phyloP scores from a whole-genome alignment of 1,140 invertebrate genomes.

The Pantala flavescens region DNA sequence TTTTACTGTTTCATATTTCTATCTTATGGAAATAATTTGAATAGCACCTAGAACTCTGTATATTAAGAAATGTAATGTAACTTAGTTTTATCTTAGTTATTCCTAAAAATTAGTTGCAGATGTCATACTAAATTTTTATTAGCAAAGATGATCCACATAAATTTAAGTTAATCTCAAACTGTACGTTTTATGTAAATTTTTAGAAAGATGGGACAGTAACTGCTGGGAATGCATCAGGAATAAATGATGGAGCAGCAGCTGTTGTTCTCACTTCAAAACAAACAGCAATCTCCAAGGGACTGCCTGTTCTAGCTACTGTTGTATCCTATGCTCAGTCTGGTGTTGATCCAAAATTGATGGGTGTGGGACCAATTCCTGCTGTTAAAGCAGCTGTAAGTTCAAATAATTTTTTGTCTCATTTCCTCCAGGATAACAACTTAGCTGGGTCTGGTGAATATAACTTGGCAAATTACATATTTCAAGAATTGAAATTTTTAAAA shows the following conservation, averaged over 20 bases:
- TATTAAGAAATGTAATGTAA: too few species aligned
- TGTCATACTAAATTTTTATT: too few species aligned
- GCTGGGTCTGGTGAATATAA: not conserved
- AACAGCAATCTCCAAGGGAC: constrained; percentile 38
- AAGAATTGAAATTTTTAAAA: not conserved
- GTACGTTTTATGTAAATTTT: not conserved
- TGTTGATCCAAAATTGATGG: constrained; percentile 65
- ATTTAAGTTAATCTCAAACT: too few species aligned
- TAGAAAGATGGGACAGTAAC: constrained; percentile 55
- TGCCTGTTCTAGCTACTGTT: constrained; percentile 51
- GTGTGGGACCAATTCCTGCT: constrained; percentile 60
- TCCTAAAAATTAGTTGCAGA: too few species aligned
- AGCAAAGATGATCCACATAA: too few species aligned
- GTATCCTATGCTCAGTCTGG: constrained; percentile 54
- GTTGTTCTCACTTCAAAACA: constrained; percentile 55
- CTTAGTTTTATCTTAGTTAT: too few species aligned
- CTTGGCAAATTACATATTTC: constrained; percentile 12
- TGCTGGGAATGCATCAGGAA: constrained; percentile 66
- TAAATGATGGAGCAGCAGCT: constrained; percentile 81
- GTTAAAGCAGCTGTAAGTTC: constrained; percentile 50
- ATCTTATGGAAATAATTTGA: too few species aligned
- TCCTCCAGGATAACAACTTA: not conserved
- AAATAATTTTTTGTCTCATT: not conserved
- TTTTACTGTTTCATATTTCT: too few species aligned
- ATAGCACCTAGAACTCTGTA: too few species aligned